A percentile compares a stretch with the other conserved stretches of the same genome.
Evolutionary conservation across 1,140 invertebrate genomes (phyloP).

Genomic region (Drosophila truncata): DNA sequence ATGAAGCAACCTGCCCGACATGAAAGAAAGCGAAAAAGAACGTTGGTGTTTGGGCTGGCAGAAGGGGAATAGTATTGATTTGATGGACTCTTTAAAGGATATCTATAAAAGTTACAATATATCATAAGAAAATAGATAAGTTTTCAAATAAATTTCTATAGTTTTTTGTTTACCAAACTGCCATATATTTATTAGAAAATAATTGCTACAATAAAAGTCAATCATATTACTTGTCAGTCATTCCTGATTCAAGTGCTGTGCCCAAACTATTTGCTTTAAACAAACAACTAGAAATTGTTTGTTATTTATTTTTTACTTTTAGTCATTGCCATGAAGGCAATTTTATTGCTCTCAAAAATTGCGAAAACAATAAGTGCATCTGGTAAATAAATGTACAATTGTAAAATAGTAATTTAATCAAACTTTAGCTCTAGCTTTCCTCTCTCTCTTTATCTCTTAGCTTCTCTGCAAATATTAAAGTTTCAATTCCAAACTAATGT

Average conservation of each 20-base stretch:
- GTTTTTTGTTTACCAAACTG: too few relatives aligned
- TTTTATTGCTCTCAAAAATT: slow-evolving; percentile 3
- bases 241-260: neutral
- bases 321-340: neutral
- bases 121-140: neutral
- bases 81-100: neutral
- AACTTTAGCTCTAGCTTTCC: slow-evolving; percentile 7
- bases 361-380: slow-evolving; percentile 7
- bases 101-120: neutral
- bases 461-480: slow-evolving; percentile 33
- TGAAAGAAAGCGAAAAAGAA: slow-evolving; percentile 8
- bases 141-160: too few relatives aligned
- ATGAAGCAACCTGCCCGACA: slow-evolving; percentile 53
- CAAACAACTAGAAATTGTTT: neutral
- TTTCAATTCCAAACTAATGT: slow-evolving; percentile 31
- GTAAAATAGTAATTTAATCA: slow-evolving; percentile 38
- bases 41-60: neutral
- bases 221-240: neutral
- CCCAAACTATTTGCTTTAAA: neutral
- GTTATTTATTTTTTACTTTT: neutral
- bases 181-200: neutral
- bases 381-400: slow-evolving; percentile 19
- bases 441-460: neutral
- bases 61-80: slow-evolving; percentile 20
- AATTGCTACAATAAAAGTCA: neutral